Base-by-base conservation (phyloP, 2,888 invertebrate genomes). In the Marronus borbonicus region DNA sequence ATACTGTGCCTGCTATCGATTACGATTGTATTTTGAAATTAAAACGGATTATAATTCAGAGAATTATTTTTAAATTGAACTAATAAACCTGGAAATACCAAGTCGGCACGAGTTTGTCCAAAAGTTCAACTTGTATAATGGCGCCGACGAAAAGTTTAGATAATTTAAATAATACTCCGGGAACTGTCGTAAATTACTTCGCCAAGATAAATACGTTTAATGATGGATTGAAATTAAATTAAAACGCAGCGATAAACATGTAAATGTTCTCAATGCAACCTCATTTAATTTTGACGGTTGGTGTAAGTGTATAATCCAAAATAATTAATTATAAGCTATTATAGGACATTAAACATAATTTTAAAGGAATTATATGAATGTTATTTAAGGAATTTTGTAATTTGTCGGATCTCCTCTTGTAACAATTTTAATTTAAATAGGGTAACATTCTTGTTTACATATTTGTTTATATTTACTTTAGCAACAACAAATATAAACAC, bases 351-450 rank as follows among this genome's bases (percentile, higher is more conserved):
- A 28, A 10, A 64, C 36, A 36, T 36, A 31, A 36, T 66, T 39
- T 10, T 36, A 17, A 66, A 44, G 66, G 39, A 44, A 66, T 66
- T 66, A 39, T 44, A 28, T 17, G 24, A 17, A 39, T 44, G 44
- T 66, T 66, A 66, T 66, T 44, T 44, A 17, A 66, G 66, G 66
- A 66, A 66, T 66, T 66, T 44, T 44, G 17, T 28, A 17, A 44
- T 44, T n/a, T 66, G 31, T 17, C 20, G 2, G 10, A 60, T 17
- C 5, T 12, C 20, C 28, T 39, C 44, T 17, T 10, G 66, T 39
- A 17, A 44, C 39, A 66, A 17, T 66, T 66, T 49, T 66, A 44
- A 39, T 66, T 44, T n/a, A 66, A 44, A 66, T 66, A 39, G 28
- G 44, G 36, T 66, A 12, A 44, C 39, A 66, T 66, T 66, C 66